Base-by-base conservation (phyloP, 92 coral and sea anemone genomes). In the Micromussa lordhowensis region DNA sequence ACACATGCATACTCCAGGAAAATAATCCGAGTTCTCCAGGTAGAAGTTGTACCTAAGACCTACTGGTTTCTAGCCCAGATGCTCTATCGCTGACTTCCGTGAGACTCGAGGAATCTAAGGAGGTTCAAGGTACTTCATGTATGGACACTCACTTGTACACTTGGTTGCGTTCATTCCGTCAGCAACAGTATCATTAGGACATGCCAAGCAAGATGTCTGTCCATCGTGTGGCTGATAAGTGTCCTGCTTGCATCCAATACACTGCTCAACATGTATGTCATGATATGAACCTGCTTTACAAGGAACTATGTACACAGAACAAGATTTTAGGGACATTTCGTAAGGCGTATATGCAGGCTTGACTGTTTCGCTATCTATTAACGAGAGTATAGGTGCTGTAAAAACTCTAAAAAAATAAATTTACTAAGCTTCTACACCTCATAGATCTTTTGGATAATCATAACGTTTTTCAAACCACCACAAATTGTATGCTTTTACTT, bases 151-250 rank as follows among this genome's bases (percentile, higher is more conserved):
- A 89, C 92, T 86, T 84, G 80, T 89, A 70, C 92, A 89, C 24
- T 77, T 77, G 36, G 92, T 82, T 1, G 93, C 89, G 57, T 82
- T 92, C 36, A 6, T 61, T 17, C 91, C 85, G 54, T 90, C 87
- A 36, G 93, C 82, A 36, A 72, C 68, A 38, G 58, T 66, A 29
- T 87, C 93, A 77, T 71, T 44, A 19, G 93, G 95, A 73, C 95
- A 92, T 4, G 84, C 66, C 31, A 92, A 78, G 59, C 95, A 92
- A 32, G 74, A 48, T 32, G 70, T 70, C 59, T 89, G 85, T 29
- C 91, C 95, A 28, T 78, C 75, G 34, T 90, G 49, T 49, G 93
- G 91, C 82, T 92, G 95, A 85, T 90, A 92, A 30, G 86, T 90
- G 44, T 90, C 87, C 1, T 76, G 91, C 54, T 82, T 68, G 69